phyloP scores from a whole-genome alignment of 2,113 vertebrate species.

The Eidolon helvum region DNA sequence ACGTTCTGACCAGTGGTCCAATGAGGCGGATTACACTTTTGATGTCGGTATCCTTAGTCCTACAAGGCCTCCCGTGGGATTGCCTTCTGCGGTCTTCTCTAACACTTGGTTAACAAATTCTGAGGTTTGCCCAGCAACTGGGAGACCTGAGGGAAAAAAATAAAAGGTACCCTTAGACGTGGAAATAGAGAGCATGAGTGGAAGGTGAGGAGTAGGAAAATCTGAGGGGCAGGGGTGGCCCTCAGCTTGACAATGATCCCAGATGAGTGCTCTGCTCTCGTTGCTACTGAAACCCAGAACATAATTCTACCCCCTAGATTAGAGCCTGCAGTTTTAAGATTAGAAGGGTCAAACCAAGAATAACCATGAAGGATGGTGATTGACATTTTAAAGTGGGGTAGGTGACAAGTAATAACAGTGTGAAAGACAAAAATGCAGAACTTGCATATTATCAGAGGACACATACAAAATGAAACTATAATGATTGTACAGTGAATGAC shows the following conservation, averaged over 20 bases:
- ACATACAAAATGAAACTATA: neutral
- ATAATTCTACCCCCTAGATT: neutral
- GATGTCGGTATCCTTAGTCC: constrained; percentile 95
- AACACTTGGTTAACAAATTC: constrained; percentile 99
- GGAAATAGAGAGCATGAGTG: neutral
- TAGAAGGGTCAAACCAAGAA: neutral
- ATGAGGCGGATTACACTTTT: constrained; percentile 87
- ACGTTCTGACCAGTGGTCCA: constrained; percentile 71
- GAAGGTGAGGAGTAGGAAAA: neutral
- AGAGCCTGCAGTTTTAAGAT: neutral
- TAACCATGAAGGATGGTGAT: neutral
- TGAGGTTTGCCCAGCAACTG: constrained; percentile 96
- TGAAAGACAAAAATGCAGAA: neutral
- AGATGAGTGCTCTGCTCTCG: neutral
- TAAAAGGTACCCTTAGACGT: constrained; percentile 22
- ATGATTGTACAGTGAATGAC: neutral
- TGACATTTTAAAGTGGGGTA: neutral
- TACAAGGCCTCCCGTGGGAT: constrained; percentile 97
- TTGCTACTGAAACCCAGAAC: neutral
- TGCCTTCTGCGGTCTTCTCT: constrained; percentile 96
- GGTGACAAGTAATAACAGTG: neutral
- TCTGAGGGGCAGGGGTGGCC: neutral
- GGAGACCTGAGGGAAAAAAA: constrained; percentile 83
- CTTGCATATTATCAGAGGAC: neutral
- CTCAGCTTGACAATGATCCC: neutral